Evolutionary conservation across 2,797 vertebrate genomes (phyloP), one percentile per base, ranked within the genome.

Genomic region (Lithobates sylvaticus): DNA sequence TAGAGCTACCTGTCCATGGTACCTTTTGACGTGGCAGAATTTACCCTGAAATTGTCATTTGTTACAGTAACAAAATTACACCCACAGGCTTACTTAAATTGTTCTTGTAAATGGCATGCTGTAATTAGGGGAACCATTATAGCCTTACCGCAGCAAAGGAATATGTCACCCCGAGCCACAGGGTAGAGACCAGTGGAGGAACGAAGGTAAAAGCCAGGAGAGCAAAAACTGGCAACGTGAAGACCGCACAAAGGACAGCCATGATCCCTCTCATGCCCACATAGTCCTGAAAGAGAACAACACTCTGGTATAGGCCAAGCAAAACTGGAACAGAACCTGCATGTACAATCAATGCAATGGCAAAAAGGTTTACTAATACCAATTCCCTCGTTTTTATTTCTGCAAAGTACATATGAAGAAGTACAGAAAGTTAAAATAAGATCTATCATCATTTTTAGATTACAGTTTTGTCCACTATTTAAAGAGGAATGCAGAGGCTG

Each of bases 81-180:
- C 50, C 16, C 2, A 54, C 18, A 61, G 1, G 21, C 0, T 23
- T 61, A 2, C 5, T 6, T 23, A 23, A 61, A 61, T 61, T 7
- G 5, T 61, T 2, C 29, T 29, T 29, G 29, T 10, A 1, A 39
- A 54, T 4, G 50, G 15, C 50, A 54, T 54, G 50, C 15, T 3
- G 16, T 18, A 15, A 16, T 34, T 34, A 70, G 13, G 16, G 69
- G 23, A 69, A 34, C 7, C 29, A 21, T 26, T 27, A 47, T 77
- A 85, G 65, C 93, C 95, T 95, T 90, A 95, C 94, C 42, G 95
- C 95, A 88, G 95, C 95, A 15, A 97, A 96, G 36, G 95, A 96
- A 80, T 96, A 96, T 21, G 95, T 97, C 88, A 97, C 89, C 4
- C 95, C 95, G 9, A 97, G 89, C 94, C 96, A 95, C 77, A 94